Evolutionary conservation across 2,113 vertebrate species (phyloP), one percentile per base, ranked within the genome.

Genomic region (Cettia cetti): DNA sequence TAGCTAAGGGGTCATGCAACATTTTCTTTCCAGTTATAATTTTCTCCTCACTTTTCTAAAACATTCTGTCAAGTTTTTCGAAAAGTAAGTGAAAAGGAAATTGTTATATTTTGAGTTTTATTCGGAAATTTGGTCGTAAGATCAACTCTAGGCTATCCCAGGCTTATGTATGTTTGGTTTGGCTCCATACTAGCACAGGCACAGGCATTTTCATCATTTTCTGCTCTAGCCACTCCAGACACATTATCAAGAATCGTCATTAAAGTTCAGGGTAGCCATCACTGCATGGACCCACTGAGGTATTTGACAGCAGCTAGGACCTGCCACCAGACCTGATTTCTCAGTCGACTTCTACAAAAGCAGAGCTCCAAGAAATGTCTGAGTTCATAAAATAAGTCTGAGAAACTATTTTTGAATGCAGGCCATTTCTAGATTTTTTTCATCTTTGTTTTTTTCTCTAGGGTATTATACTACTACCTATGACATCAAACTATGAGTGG

Each of bases 101-200:
- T 79, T 65, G 39, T 59, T 91, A 40, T 70, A 72, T 76, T 95
- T 87, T 72, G n/a, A 60, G 14, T 89, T 84, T 94, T 84, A 71
- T 84, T 87, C 91, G 70, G 84, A 91, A 79, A 45, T 82, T 77
- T 72, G 61, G 45, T 82, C 86, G 59, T 82, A 94, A 87, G 27
- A 92, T 63, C 49, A 80, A 47, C 15, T 85, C 74, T 70, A 82
- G 63, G 30, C 54, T 82, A 74, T 87, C 63, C 59, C 53, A 63
- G 63, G 56, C 13, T 96, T 85, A 70, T 47, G 63, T 14, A 13
- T 70, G 78, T 86, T 96, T 92, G n/a, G 3, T 89, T 95, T 95
- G 91, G 68, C 72, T 97, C 78, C 47, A 5, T n/a, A 33, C 24
- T 90, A 61, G 9, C 71, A 70, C 1, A 8, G 52, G 44, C 18